Base-by-base conservation (phyloP, 2,797 vertebrate genomes). In the Pygocentrus nattereri region DNA sequence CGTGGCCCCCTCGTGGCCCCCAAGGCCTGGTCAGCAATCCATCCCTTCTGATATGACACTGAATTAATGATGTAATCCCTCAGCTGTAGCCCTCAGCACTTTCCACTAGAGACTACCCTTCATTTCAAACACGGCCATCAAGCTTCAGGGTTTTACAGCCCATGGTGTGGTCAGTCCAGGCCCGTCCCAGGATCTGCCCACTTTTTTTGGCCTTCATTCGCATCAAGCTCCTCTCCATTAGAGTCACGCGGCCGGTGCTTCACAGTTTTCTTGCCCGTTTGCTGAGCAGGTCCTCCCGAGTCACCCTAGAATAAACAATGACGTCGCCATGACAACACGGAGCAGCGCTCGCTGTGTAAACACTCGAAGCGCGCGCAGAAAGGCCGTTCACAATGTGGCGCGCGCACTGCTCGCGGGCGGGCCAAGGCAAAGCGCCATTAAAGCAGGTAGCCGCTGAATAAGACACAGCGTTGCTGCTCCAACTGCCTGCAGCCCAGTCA, bases 321-420 rank as follows among this genome's bases (percentile, higher is more conserved):
- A 80, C 82, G 93, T 94, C 92, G 88, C 91, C 91, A 92, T 92
- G 91, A 81, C 88, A 90, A 93, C 91, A 78, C 83, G 85, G 81
- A 89, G 83, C 85, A 80, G 54, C 83, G 84, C 86, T 87, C 83
- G 84, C 89, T 91, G 88, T 84, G 86, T 90, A 93, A 93, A 94
- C 92, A 93, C 85, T 91, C 77, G 76, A 84, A 84, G 80, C 74
- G 85, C 78, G 68, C 71, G 82, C 70, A 85, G 84, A 86, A 84
- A 86, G 85, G 86, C 82, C 79, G 21, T 25, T 31, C 69, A 91
- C 82, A 87, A 87, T 80, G 73, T 58, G 21, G 73, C 75, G 71
- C 84, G 79, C 82, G 74, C 58, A 74, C 79, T 38, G 30, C 41
- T 54, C 30, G 44, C 25, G 44, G 61, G 76, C 78, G 65, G 7